Conservation (phyloP, 2,797 vertebrate genomes). For the Lindbergichthys nudifrons region DNA sequence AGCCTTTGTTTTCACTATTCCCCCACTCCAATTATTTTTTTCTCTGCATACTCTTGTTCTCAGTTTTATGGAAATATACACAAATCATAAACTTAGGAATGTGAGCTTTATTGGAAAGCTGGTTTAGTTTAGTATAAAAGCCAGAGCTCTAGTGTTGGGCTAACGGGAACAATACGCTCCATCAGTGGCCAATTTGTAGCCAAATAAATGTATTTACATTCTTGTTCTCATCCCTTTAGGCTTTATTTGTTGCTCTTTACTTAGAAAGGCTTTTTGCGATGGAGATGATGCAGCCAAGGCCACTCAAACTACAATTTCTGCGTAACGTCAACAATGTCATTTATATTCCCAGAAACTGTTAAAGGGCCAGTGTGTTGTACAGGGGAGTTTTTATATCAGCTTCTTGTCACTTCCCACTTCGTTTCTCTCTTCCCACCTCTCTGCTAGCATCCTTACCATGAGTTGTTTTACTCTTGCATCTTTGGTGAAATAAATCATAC, state of each 20-base stretch:
- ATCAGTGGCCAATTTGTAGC: conserved; percentile 19
- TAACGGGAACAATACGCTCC: conserved; percentile 39
- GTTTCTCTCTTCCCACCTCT: too few species aligned
- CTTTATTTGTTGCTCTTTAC: conserved; percentile 26
- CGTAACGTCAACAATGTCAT: conserved; percentile 4
- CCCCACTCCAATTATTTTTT: not conserved
- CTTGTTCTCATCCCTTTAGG: conserved; percentile 23
- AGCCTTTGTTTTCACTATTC: conserved; percentile 3
- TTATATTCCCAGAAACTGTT: conserved; percentile 13
- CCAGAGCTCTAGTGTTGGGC: conserved; percentile 16
- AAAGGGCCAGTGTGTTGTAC: too few species aligned
- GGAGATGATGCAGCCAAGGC: conserved; percentile 4
- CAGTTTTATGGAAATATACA: conserved; percentile 22
- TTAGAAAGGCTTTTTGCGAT: conserved; percentile 4
- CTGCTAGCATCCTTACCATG: too few species aligned
- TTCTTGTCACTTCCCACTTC: not conserved
- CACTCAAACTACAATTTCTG: not conserved
- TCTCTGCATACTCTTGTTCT: not conserved
- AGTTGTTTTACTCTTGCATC: not conserved
- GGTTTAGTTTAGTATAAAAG: conserved; percentile 5
- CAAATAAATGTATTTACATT: conserved; percentile 20
- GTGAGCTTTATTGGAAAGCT: conserved; percentile 34
- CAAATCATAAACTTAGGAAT: conserved; percentile 22
- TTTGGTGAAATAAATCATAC: not conserved
- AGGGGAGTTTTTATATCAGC: not conserved